A percentile compares a stretch with the other conserved stretches of the same genome.
phyloP scores from a whole-genome alignment of 2,113 vertebrate species.

The Sinosuthora webbiana region DNA sequence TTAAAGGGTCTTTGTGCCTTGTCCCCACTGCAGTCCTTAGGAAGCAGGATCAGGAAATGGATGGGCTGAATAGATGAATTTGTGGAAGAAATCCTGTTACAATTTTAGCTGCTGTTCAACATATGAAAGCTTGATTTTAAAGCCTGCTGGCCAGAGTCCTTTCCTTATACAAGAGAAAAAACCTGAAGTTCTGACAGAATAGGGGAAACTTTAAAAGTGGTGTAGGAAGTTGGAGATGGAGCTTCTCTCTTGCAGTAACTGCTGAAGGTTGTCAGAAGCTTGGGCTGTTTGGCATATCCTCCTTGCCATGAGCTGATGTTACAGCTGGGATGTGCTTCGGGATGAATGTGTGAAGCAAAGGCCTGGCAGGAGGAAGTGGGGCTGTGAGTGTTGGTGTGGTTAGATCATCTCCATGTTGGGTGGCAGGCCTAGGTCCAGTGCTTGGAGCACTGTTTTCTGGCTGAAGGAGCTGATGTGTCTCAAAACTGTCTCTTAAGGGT shows the following conservation, averaged over 20 bases:
- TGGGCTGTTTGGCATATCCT: background rate
- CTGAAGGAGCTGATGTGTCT: background rate
- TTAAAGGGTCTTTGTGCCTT: slow-evolving; percentile 44
- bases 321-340: background rate
- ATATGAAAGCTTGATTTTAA: background rate
- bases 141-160: background rate
- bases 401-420: background rate
- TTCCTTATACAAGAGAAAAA: background rate
- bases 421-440: background rate
- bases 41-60: slow-evolving; percentile 20
- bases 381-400: background rate
- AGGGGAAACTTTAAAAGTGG: background rate
- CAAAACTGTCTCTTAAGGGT: background rate
- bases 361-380: background rate
- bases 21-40: background rate
- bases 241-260: background rate
- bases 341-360: background rate
- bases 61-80: background rate
- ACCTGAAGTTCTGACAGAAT: background rate
- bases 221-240: background rate
- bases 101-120: background rate
- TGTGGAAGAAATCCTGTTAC: background rate
- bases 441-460: background rate
- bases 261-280: background rate
- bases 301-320: background rate